phyloP scores from a whole-genome alignment of 1,140 invertebrate genomes.

The Babylonia areolata region DNA sequence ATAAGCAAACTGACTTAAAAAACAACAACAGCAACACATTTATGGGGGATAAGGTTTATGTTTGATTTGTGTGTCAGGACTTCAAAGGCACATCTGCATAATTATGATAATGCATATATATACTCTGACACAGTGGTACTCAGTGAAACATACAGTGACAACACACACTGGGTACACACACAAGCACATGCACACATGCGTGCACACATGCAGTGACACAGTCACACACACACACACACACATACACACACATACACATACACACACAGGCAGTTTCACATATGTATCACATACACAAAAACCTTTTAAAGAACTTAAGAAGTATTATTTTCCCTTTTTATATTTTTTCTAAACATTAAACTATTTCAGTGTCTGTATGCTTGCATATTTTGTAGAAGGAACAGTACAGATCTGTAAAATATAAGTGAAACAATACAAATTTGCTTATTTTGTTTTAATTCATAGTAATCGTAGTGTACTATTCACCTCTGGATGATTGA shows the following conservation, averaged over 20 bases:
- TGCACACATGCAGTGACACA: not conserved
- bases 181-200: not conserved
- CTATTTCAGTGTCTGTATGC: not conserved
- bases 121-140: not conserved
- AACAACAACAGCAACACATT: too few relatives aligned
- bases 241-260: too few relatives aligned
- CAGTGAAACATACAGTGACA: not conserved
- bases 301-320: not conserved
- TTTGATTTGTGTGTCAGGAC: too few relatives aligned
- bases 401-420: not conserved
- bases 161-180: slow-evolving; percentile 12
- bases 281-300: too few relatives aligned
- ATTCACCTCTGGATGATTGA: too few relatives aligned
- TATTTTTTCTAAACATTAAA: not conserved
- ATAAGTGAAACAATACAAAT: not conserved
- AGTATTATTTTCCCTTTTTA: not conserved
- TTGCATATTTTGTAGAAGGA: not conserved
- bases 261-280: too few relatives aligned
- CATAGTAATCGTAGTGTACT: too few relatives aligned
- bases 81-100: too few relatives aligned
- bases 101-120: too few relatives aligned
- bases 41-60: too few relatives aligned
- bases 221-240: not conserved
- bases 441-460: too few relatives aligned
- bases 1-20: too few relatives aligned